Percentiles rank a stretch among this genome's conserved stretches.
phyloP scores from a whole-genome alignment of 2,888 invertebrate species.

The Tinea pellionella region DNA sequence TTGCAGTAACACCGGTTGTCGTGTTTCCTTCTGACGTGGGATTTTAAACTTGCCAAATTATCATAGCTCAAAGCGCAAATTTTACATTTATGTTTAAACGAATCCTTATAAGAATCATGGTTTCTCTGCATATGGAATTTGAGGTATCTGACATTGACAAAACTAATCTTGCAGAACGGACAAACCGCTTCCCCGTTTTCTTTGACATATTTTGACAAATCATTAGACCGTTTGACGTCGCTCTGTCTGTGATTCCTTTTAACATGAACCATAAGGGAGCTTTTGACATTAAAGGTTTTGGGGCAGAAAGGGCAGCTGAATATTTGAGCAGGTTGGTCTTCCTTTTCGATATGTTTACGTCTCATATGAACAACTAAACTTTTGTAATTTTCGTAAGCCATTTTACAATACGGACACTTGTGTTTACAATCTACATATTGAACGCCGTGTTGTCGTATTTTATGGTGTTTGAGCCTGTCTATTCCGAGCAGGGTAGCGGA shows the following conservation, averaged over 20 bases:
- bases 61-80: conserved; percentile 57
- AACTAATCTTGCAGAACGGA: conserved; percentile 47
- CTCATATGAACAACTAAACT: conserved; percentile 47
- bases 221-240: conserved; percentile 25
- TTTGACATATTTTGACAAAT: conserved; percentile 17
- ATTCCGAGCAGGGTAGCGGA: conserved; percentile 54
- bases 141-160: conserved; percentile 46
- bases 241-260: conserved; percentile 47
- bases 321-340: conserved; percentile 32
- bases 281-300: conserved; percentile 46
- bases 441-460: conserved; percentile 50
- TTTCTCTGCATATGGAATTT: conserved; percentile 57
- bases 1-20: conserved; percentile 44
- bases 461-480: conserved; percentile 49
- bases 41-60: conserved; percentile 55
- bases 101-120: conserved; percentile 47
- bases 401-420: conserved; percentile 44
- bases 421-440: conserved; percentile 49
- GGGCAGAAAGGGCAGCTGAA: conserved; percentile 52
- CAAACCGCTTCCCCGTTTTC: conserved; percentile 47
- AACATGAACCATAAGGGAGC: conserved; percentile 52
- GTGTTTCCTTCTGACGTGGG: conserved; percentile 54
- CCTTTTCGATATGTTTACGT: conserved; percentile 46
- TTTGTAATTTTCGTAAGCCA: conserved; percentile 18
- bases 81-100: conserved; percentile 50